A percentile compares a stretch with the other conserved stretches of the same genome.
Evolutionary conservation across 2,888 invertebrate genomes (phyloP).

Genomic region (Apodemia hepburni): DNA sequence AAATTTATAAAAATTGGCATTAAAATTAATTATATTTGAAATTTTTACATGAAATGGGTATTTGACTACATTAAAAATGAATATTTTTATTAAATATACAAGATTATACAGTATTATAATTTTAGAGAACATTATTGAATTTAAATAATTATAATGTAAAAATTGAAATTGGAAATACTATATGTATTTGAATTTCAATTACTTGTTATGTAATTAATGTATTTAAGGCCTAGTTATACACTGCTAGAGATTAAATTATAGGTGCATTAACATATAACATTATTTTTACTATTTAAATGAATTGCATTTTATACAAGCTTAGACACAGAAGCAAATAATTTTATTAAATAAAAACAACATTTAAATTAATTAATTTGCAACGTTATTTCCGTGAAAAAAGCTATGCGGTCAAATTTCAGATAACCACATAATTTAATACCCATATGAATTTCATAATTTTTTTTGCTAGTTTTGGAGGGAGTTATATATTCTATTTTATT

Average conservation of each 20-base stretch:
- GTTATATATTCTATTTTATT: too few species aligned
- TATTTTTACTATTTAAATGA: not conserved
- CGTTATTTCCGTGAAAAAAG: too few species aligned
- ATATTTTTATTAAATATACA: constrained; percentile 7
- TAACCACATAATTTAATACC: too few species aligned
- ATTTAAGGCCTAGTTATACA: constrained; percentile 14
- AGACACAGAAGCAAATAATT: not conserved
- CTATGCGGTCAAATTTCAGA: too few species aligned
- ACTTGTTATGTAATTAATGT: constrained; percentile 11
- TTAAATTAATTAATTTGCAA: too few species aligned
- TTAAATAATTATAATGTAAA: constrained; percentile 2
- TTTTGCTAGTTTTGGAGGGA: too few species aligned
- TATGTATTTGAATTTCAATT: constrained; percentile 3
- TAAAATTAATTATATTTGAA: not conserved
- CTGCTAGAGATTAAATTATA: constrained; percentile 9
- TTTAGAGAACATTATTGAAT: constrained; percentile 12
- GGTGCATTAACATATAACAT: not conserved
- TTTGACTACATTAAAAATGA: constrained; percentile 3
- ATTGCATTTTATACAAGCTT: not conserved
- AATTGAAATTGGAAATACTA: constrained; percentile 2
- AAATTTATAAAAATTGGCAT: not conserved
- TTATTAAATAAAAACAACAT: too few species aligned
- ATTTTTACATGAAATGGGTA: not conserved
- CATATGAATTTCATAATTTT: too few species aligned
- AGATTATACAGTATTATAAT: constrained; percentile 12